Percentiles rank a stretch among this genome's conserved stretches.
Conservation (phyloP, 30 jellyfish, hydroid and myxozoan species). For the Clytia hemisphaerica region DNA sequence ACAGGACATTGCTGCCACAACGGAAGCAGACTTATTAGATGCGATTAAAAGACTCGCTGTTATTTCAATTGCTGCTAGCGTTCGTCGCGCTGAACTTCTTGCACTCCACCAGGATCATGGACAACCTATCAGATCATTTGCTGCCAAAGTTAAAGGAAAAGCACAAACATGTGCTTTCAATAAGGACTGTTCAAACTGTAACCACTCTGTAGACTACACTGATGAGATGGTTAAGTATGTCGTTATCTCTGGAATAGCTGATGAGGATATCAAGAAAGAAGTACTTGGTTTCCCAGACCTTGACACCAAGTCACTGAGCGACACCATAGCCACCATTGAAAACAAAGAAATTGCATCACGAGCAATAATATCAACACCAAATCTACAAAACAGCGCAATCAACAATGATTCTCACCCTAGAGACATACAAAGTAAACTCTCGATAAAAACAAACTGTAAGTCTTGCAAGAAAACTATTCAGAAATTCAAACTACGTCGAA, state of each 20-base stretch:
- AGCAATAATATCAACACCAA: background rate
- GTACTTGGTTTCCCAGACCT: background rate
- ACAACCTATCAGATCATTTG: slow-evolving; percentile 3
- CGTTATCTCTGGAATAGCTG: background rate
- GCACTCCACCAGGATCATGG: slow-evolving; percentile 7
- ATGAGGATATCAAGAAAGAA: background rate
- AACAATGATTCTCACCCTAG: background rate
- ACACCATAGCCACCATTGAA: background rate
- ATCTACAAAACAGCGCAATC: background rate
- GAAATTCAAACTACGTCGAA: background rate
- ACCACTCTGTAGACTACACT: background rate
- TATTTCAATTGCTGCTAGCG: slow-evolving; percentile 3
- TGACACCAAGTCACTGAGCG: background rate
- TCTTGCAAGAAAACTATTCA: background rate
- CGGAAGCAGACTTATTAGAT: slow-evolving; percentile 3
- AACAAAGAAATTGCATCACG: slow-evolving; percentile 12
- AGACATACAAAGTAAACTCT: too few species aligned
- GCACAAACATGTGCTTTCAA: background rate
- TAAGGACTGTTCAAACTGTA: background rate
- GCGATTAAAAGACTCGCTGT: slow-evolving; percentile 8
- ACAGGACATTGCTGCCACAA: background rate
- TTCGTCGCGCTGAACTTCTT: slow-evolving; percentile 6
- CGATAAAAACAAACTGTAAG: background rate
- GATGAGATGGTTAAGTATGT: background rate
- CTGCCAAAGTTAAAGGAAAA: slow-evolving; percentile 9